Conservation (phyloP, 2,797 vertebrate genomes). For the Xenopus petersii region DNA sequence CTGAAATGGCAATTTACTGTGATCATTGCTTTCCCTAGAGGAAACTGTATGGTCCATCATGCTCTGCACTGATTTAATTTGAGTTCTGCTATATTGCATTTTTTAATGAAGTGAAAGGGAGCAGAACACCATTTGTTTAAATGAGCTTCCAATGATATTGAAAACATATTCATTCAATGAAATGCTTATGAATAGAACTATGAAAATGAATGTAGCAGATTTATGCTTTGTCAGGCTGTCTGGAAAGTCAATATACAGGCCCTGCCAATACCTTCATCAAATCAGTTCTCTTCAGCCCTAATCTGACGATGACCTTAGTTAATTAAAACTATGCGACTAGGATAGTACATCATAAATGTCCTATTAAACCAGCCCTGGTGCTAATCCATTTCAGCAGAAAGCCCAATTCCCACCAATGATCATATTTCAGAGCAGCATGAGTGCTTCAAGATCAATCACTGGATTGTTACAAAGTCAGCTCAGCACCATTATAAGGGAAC, state of each 20-base stretch:
- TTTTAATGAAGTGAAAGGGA: constrained; percentile 46
- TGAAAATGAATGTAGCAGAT: constrained; percentile 41
- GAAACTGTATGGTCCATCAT: constrained; percentile 20
- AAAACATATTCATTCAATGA: constrained; percentile 40
- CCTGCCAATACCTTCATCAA: constrained; percentile 23
- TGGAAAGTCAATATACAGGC: constrained; percentile 35
- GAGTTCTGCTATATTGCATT: constrained; percentile 44
- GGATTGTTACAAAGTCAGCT: not conserved
- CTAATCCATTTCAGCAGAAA: constrained; percentile 6
- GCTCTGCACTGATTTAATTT: constrained; percentile 40
- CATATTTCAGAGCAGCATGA: not conserved
- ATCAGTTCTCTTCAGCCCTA: constrained; percentile 21
- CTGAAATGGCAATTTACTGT: constrained; percentile 30
- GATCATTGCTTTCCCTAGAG: constrained; percentile 34
- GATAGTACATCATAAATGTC: constrained; percentile 30
- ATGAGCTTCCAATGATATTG: constrained; percentile 35
- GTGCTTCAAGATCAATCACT: not conserved
- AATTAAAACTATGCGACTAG: constrained; percentile 34
- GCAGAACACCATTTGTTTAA: constrained; percentile 44
- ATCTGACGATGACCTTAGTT: constrained; percentile 8
- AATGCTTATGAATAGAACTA: constrained; percentile 40
- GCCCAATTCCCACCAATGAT: not conserved
- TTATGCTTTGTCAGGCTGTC: constrained; percentile 35
- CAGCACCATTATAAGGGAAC: not conserved
- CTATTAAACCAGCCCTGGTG: constrained; percentile 3